Conservation (phyloP, 2,113 vertebrate species). For the Apeltes quadracus region DNA sequence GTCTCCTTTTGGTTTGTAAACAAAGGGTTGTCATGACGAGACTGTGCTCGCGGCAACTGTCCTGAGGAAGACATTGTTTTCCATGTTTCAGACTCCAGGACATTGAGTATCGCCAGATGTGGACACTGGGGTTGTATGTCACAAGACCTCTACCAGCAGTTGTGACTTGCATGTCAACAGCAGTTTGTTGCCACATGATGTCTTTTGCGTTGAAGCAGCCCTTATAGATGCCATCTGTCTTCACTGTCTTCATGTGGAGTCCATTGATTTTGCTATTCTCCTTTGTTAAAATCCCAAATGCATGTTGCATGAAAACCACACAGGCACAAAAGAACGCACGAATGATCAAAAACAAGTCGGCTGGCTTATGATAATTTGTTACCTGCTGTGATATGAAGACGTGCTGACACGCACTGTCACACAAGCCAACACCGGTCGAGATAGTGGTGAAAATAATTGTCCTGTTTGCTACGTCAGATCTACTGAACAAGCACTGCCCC, state of each 20-base stretch:
- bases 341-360: constrained; percentile 24
- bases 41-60: constrained; percentile 3
- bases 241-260: neutral
- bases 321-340: constrained; percentile 21
- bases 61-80: constrained; percentile 11
- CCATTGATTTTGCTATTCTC: neutral
- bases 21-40: constrained; percentile 10
- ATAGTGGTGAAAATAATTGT: constrained; percentile 25
- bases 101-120: constrained; percentile 4
- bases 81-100: constrained; percentile 18
- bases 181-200: neutral
- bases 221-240: neutral
- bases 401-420: constrained; percentile 17
- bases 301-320: neutral
- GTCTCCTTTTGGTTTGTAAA: constrained; percentile 46
- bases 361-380: constrained; percentile 46
- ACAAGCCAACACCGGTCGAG: neutral
- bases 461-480: constrained; percentile 26
- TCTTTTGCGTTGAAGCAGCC: neutral
- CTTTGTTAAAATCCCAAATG: constrained; percentile 5
- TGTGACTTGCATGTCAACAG: neutral
- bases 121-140: constrained; percentile 7
- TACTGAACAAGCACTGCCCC: constrained; percentile 40
- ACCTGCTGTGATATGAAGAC: constrained; percentile 45
- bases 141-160: neutral